Base-by-base conservation (phyloP, 2,888 invertebrate genomes). In the Itoplectis maculator region DNA sequence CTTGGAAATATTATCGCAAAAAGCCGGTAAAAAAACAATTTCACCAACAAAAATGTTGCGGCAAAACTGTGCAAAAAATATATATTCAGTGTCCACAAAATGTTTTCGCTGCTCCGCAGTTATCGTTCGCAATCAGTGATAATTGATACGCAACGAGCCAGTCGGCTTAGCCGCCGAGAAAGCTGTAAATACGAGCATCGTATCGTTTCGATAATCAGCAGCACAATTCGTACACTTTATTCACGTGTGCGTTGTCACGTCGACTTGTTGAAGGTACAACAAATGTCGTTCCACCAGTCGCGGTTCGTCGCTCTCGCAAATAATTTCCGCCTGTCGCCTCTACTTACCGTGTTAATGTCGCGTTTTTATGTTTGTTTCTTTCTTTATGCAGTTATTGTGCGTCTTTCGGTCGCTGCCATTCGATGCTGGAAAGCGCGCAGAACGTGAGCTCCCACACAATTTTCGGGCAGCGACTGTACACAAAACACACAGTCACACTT, bases 381-480 rank as follows among this genome's bases (percentile, higher is more conserved):
- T 29, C 29, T 29, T 20, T 20, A 3, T 54, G 11, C n/a, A 13
- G 54, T 23, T 51, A 54, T 54, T 23, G 11, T 20, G 20, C 54
- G 51, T 23, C 23, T 54, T 54, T 51, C 13, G n/a, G n/a, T n/a
- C n/a, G 54, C 54, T 23, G 54, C 18, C 49, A 51, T 51, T 51
- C 49, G 18, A 9, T 23, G 23, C 23, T 54, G 20, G 54, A 54
- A 54, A 23, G 20, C 54, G 23, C 54, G 54, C 23, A 54, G 54
- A 23, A 54, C 23, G 23, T 11, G 23, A 20, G 23, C 47, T 15
- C 15, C 47, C 15, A 47, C 47, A 15, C 47, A 47, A 1, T 1
- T 15, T n/a, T 15, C n/a, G 8, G 0, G 8, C 6, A 15, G 47
- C n/a, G 47, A 15, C n/a, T 47, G n/a, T 47, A 47, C 15, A 47